A percentile compares a stretch with the other conserved stretches of the same genome.
phyloP scores from a whole-genome alignment of 2,113 vertebrate species.

The Oryzias melastigma region DNA sequence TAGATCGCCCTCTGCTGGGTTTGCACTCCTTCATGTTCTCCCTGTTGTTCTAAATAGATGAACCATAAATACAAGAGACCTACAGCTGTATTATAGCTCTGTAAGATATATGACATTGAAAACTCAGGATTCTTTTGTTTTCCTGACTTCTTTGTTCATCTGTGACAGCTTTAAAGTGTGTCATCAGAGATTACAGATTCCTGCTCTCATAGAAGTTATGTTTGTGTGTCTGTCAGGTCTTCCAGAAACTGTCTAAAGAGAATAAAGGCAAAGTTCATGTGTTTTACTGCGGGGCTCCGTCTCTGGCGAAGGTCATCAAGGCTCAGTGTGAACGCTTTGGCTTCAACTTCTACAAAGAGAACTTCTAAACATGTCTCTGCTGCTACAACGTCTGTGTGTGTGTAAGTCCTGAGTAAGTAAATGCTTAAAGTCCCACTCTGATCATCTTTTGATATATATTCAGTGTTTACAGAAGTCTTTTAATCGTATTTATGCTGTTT shows the following conservation, averaged over 20 bases:
- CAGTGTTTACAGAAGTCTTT: too few species aligned
- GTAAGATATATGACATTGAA: too few species aligned
- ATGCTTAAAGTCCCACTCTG: too few species aligned
- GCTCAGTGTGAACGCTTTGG: conserved; percentile 79
- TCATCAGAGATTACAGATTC: too few species aligned
- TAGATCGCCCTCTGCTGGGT: too few species aligned
- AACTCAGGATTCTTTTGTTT: too few species aligned
- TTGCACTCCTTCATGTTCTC: too few species aligned
- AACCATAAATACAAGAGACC: too few species aligned
- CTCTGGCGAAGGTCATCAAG: conserved; percentile 80
- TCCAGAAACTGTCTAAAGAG: conserved; percentile 83
- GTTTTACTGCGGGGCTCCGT: conserved; percentile 86
- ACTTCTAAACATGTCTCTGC: conserved; percentile 73
- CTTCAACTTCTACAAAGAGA: conserved; percentile 87
- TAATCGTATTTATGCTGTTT: too few species aligned
- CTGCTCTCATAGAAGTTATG: neutral
- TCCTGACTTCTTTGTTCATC: neutral
- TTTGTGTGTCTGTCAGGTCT: conserved; percentile 72
- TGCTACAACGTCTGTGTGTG: neutral
- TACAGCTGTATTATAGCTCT: too few species aligned
- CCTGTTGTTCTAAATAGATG: too few species aligned
- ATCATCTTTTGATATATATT: too few species aligned
- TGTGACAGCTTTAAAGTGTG: neutral
- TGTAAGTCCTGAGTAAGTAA: neutral
- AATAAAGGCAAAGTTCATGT: conserved; percentile 84